phyloP scores from a whole-genome alignment of 92 coral and sea anemone species.

The Micromussa lordhowensis region DNA sequence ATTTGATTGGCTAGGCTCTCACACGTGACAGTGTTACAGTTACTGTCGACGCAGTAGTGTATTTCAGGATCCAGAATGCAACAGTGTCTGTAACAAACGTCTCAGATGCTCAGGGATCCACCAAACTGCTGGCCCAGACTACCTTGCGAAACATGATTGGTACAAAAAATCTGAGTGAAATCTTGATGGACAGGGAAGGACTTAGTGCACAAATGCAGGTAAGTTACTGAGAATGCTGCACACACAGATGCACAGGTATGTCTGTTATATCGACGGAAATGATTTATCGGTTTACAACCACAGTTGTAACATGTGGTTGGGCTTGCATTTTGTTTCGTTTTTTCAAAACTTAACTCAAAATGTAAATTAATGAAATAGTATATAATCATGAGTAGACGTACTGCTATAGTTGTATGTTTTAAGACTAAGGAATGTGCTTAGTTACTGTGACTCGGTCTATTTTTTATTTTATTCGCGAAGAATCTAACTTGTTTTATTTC shows the following conservation, averaged over 20 bases:
- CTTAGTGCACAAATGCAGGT: constrained; percentile 94
- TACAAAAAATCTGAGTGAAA: constrained; percentile 87
- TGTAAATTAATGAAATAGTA: no score
- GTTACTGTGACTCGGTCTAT: background rate
- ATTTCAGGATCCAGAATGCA: constrained; percentile 95
- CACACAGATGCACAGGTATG: no score
- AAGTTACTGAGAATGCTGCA: background rate
- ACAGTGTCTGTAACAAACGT: constrained; percentile 96
- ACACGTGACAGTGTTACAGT: constrained; percentile 98
- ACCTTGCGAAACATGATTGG: constrained; percentile 98
- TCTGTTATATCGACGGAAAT: no score
- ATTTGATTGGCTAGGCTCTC: constrained; percentile 69
- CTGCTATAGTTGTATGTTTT: no score
- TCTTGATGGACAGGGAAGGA: constrained; percentile 84
- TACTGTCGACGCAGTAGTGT: constrained; percentile 99
- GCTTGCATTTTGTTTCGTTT: no score
- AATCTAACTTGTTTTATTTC: constrained; percentile 4
- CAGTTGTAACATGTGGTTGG: no score
- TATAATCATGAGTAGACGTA: no score
- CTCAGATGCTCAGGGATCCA: constrained; percentile 86
- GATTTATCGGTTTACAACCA: no score
- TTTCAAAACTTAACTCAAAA: no score
- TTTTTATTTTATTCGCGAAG: background rate
- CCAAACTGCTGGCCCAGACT: constrained; percentile 96
- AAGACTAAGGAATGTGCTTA: no score